Base-by-base conservation (phyloP, 2,113 vertebrate species). In the Dendrocopos noguchii region DNA sequence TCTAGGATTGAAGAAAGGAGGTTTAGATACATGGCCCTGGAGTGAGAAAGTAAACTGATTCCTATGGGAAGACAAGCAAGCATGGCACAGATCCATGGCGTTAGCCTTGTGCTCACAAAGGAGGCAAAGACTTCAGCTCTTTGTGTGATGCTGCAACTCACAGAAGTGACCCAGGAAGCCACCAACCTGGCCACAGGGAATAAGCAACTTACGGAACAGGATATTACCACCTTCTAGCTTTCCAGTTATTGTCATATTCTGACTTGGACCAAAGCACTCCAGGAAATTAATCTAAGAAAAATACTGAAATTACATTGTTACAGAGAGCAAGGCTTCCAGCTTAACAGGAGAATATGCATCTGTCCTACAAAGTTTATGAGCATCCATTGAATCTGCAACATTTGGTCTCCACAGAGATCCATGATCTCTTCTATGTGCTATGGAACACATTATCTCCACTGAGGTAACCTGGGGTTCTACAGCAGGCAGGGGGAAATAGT, bases 131-230 rank as follows among this genome's bases (percentile, higher is more conserved):
- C 22, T 33, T 87, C 71, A 46, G 59, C 50, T 42, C 60, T 59
- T 61, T 46, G 59, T 31, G 46, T 39, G 64, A 73, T 87, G 64
- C 42, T 88, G 59, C 20, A 76, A 33, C 31, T 82, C 34, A 63
- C 65, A 77, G 31, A 73, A 39, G 17, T 52, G 65, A 73, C 14
- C 25, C 70, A 68, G 52, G 55, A 81, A 12, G 9, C 17, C 0
- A 0, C 9, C 42, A 44, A 0, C 9, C 10, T 2, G 1, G 11
- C 31, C 50, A 74, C 47, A 47, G 44, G n/a, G 60, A 80, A 33
- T 25, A 6, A 57, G 34, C 1, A 4, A 66, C 46, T 73, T 10
- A 21, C 3, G 76, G 33, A 90, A 57, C 0, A 0, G 8, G 15
- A 1, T 34, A 77, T n/a, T 75, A 59, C 27, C 33, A 71, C 63